Conservation (phyloP, 2,888 invertebrate genomes). For the Neoscelio sp. region DNA sequence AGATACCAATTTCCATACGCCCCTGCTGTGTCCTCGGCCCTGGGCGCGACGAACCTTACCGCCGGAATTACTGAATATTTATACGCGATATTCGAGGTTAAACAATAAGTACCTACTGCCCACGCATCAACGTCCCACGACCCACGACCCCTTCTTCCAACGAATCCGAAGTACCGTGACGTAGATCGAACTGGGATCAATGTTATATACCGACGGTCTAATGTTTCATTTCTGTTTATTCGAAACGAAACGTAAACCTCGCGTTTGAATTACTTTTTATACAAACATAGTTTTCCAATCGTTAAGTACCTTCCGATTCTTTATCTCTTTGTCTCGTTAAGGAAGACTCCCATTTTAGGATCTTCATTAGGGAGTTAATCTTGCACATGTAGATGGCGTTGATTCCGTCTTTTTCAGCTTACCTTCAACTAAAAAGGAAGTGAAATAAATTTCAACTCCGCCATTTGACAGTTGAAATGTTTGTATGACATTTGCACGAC, state of each 20-base stretch:
- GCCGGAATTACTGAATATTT: constrained; percentile 75
- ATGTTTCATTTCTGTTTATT: constrained; percentile 1
- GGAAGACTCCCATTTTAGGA: too few species aligned
- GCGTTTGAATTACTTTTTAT: too few species aligned
- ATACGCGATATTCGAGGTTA: constrained; percentile 72
- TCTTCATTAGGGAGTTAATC: too few species aligned
- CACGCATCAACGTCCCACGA: constrained; percentile 72
- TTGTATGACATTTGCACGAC: constrained; percentile 20
- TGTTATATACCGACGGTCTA: constrained; percentile 21
- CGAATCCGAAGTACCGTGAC: constrained; percentile 14
- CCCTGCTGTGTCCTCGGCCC: constrained; percentile 54
- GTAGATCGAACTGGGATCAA: constrained; percentile 26
- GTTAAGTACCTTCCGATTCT: too few species aligned
- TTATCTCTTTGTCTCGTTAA: too few species aligned
- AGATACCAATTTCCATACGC: constrained; percentile 72
- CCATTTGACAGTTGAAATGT: neutral
- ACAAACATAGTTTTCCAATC: too few species aligned
- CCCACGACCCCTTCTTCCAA: constrained; percentile 36
- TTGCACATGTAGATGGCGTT: too few species aligned
- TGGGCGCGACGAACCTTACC: constrained; percentile 53
- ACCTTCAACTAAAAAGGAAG: too few species aligned
- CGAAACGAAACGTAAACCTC: too few species aligned
- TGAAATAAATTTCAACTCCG: too few species aligned
- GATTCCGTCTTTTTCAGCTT: too few species aligned
- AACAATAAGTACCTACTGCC: constrained; percentile 74